Base-by-base conservation (phyloP, 2,888 invertebrate genomes). In the Acanthosepion esculentum region DNA sequence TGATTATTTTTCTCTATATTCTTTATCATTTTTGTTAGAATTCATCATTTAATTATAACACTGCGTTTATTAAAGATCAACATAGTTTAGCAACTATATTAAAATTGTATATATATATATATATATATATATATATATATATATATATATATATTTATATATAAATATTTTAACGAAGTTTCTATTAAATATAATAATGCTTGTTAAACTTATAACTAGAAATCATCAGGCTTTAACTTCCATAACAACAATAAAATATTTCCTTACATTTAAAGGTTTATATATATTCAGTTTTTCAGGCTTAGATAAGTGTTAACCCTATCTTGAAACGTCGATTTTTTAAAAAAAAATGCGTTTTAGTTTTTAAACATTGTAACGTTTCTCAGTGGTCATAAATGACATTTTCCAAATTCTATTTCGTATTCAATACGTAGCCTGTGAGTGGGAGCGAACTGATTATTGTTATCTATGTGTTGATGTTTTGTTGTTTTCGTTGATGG, bases 371-470 rank as follows among this genome's bases (percentile, higher is more conserved):
- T n/a, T 48, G 59, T 59, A 59, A 23, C 6, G 59, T 59, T 23
- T 23, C 20, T n/a, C 93, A 29, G n/a, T 12, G 93, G 93, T 53
- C 93, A 93, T 93, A 50, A 53, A 93, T 93, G 93, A 50, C n/a
- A 20, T 48, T 93, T 53, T 48, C 29, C n/a, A 29, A 50, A 93
- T 53, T 93, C 50, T 20, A 93, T 50, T 50, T 50, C 12, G 18
- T 93, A 50, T 33, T 93, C 50, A 53, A 48, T 93, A 53, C 18
- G 29, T 93, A 93, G n/a, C 10, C n/a, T 29, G 53, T 48, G 93
- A 20, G 26, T 48, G 48, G n/a, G 48, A 15, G n/a, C 50, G 48
- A 48, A 93, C n/a, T n/a, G 29, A 6, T 29, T 7, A 53, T 50
- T 50, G 12, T 78, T 78, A 33, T 18, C 15, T 2, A 64, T 23